Percentiles rank a stretch among this genome's conserved stretches.
phyloP scores from a whole-genome alignment of 2,797 vertebrate species.

The Molossus molossus region DNA sequence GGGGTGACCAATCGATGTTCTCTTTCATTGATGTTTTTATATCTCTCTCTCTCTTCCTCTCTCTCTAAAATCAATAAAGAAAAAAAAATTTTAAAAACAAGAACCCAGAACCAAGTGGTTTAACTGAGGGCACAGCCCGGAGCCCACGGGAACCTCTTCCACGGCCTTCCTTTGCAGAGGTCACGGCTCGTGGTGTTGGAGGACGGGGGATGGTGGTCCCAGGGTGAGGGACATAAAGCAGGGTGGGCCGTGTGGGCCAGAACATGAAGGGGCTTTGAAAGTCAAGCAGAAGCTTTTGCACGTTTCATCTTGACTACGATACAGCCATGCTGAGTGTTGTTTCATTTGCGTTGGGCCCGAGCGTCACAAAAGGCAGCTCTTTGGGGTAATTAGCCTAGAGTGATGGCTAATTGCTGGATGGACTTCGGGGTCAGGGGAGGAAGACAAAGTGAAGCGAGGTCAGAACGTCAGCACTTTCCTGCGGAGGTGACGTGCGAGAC shows the following conservation, averaged over 20 bases:
- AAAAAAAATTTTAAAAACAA: no score
- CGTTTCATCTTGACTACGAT: background rate
- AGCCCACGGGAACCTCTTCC: background rate
- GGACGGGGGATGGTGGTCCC: background rate
- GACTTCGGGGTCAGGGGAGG: background rate
- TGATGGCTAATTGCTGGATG: background rate
- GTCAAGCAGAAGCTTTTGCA: background rate
- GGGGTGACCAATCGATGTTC: no score
- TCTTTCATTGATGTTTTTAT: no score
- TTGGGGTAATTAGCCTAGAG: background rate
- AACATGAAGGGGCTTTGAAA: background rate
- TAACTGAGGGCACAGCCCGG: background rate
- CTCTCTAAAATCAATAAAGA: no score
- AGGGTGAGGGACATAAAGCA: accelerated
- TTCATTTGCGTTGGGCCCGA: background rate
- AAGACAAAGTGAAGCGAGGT: background rate
- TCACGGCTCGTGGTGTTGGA: no score
- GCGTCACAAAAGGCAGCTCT: background rate
- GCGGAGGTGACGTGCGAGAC: background rate
- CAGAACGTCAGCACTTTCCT: background rate
- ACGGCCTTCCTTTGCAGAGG: background rate
- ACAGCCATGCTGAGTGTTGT: background rate
- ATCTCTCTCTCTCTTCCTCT: no score
- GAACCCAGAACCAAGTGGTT: no score
- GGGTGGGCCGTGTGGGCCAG: background rate